Evolutionary conservation across 2,113 vertebrate species (phyloP), one percentile per base, ranked within the genome.

Genomic region (Cardinalis cardinalis): DNA sequence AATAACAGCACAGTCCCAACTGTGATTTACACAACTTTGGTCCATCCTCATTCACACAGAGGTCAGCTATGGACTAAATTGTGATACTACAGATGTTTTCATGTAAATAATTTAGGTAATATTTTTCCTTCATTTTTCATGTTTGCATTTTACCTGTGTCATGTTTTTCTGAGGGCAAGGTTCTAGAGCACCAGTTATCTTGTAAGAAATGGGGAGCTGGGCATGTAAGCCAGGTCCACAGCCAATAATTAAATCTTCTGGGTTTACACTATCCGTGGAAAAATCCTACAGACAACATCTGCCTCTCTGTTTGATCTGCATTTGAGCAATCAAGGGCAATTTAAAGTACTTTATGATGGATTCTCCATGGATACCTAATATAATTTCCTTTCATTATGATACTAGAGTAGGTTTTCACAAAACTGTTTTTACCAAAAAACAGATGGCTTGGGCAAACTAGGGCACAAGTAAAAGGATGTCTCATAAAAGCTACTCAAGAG

Each of bases 361-460:
- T 76, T 91, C 68, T 93, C 56, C 31, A 34, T 92, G 72, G 92
- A 84, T 92, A 77, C 19, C 17, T 77, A 88, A 86, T 80, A 74
- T 21, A 46, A 89, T 90, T 80, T 83, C 17, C 86, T 91, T 82
- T 91, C 63, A 81, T 59, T 74, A 59, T 64, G 52, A 70, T 71
- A 68, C 1, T 90, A 77, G 52, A 63, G 69, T 46, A 88, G 36
- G 21, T 83, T 92, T 90, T 86, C 69, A 51, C n/a, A 74, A 83
- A 83, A 77, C 15, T 14, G 46, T 46, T 94, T 87, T 86, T 71
- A 68, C 52, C 52, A 65, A 70, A 71, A 64, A 85, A 32, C 75
- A 94, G 75, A 89, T 80, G 64, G 64, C 65, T 92, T 74, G 74
- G 60, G 40, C 69, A 85, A 95, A 88, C 72, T 66, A 74, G 73